Conservation (phyloP, 2,888 invertebrate genomes). For the Drosophila formosana region DNA sequence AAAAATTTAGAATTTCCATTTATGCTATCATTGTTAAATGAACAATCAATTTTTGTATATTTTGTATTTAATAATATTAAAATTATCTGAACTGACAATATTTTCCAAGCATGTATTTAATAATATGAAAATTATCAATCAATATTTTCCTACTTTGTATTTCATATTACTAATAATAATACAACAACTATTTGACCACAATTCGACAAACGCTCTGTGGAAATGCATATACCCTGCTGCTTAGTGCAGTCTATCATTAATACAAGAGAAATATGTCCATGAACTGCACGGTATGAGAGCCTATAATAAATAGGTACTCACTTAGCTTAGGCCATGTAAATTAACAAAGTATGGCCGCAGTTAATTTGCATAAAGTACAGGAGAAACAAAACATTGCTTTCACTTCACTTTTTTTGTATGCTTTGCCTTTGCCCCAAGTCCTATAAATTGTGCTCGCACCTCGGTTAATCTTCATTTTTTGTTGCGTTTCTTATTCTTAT, state of each 20-base stretch:
- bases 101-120: no score
- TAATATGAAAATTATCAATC: no score
- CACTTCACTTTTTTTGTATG: slow-evolving; percentile 17
- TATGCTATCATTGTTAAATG: no score
- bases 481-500: slow-evolving; percentile 64
- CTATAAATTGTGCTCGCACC: slow-evolving; percentile 19
- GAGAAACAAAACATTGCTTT: slow-evolving; percentile 21
- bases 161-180: no score
- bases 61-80: not conserved
- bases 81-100: not conserved
- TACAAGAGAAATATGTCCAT: slow-evolving; percentile 2
- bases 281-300: not conserved
- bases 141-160: no score
- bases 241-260: not conserved
- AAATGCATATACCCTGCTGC: not conserved
- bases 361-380: slow-evolving; percentile 68
- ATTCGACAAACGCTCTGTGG: not conserved
- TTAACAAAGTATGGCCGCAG: slow-evolving; percentile 48
- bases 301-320: slow-evolving; percentile 22
- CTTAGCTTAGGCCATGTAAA: slow-evolving; percentile 38
- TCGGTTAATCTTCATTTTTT: not conserved
- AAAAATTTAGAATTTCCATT: no score
- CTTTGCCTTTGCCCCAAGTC: slow-evolving; percentile 1
- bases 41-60: no score
- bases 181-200: no score